phyloP scores from a whole-genome alignment of 23 tunicate genomes.

The Botrylloides violaceus region DNA sequence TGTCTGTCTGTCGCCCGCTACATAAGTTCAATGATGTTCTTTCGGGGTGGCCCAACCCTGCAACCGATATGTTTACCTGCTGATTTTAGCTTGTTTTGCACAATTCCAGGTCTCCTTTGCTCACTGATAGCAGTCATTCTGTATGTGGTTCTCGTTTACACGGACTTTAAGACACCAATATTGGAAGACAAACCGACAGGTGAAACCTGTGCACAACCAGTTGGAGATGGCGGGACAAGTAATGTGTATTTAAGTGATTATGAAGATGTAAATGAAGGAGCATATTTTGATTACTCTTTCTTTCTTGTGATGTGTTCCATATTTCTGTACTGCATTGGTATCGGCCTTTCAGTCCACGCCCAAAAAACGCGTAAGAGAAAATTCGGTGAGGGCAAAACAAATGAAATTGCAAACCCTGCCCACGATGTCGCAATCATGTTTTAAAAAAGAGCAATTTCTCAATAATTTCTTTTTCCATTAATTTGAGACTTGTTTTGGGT shows the following conservation, averaged over 20 bases:
- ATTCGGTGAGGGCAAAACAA: not conserved
- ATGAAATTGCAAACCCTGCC: not conserved
- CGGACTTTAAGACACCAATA: not conserved
- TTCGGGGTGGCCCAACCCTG: too few relatives aligned
- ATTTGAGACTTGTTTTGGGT: too few relatives aligned
- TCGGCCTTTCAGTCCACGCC: not conserved
- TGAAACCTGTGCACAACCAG: not conserved
- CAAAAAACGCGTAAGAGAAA: not conserved
- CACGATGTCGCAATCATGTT: not conserved
- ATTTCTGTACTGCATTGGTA: not conserved
- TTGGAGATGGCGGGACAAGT: too few relatives aligned
- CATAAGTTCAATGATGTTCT: too few relatives aligned
- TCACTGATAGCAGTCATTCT: conserved; percentile 14
- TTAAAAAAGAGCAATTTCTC: too few relatives aligned
- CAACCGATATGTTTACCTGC: too few relatives aligned
- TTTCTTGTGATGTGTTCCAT: not conserved
- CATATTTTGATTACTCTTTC: conserved; percentile 15
- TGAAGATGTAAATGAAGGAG: not conserved
- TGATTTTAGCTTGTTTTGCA: too few relatives aligned
- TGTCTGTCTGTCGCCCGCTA: too few relatives aligned
- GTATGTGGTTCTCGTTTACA: conserved; percentile 9
- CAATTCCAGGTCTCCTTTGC: not conserved
- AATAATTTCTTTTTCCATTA: too few relatives aligned
- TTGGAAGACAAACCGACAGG: not conserved
- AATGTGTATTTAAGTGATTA: not conserved